Evolutionary conservation across 2,797 vertebrate species (phyloP).

Genomic region (Basileuterus tristriatus): DNA sequence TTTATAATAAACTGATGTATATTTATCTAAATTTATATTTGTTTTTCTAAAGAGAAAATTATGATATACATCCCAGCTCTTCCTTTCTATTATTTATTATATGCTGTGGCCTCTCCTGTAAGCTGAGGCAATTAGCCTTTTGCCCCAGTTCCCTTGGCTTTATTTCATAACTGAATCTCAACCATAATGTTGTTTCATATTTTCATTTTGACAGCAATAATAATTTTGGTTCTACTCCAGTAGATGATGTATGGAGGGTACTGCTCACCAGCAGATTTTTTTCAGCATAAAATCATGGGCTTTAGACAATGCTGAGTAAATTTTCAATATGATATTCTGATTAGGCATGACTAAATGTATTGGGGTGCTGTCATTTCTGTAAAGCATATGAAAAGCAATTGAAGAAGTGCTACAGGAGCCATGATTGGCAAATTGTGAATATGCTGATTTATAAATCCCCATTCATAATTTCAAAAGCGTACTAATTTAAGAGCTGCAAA

Average conservation of each 20-base stretch:
- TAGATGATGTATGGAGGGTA: not conserved
- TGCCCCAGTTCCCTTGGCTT: slow-evolving; percentile 40
- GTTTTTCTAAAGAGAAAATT: slow-evolving; percentile 38
- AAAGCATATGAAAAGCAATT: slow-evolving; percentile 17
- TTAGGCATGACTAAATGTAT: not conserved
- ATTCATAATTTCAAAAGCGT: slow-evolving; percentile 33
- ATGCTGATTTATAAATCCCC: slow-evolving; percentile 39
- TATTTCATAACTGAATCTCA: slow-evolving; percentile 36
- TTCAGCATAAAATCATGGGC: not conserved
- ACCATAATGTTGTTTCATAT: slow-evolving; percentile 31
- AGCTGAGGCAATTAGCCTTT: slow-evolving; percentile 65
- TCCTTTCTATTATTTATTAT: slow-evolving; percentile 46
- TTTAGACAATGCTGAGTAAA: not conserved
- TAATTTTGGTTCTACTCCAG: slow-evolving; percentile 1
- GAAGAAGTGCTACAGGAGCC: slow-evolving; percentile 5
- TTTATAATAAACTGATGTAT: not conserved
- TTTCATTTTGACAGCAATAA: slow-evolving; percentile 31
- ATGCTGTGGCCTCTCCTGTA: slow-evolving; percentile 35
- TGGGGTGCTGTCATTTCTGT: not conserved
- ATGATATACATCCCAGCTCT: slow-evolving; percentile 18
- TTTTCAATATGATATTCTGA: not conserved
- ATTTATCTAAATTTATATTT: slow-evolving; percentile 48
- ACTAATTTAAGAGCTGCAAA: slow-evolving; percentile 56
- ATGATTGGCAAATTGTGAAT: slow-evolving; percentile 62
- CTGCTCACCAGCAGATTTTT: not conserved